Evolutionary conservation across 2,113 vertebrate genomes (phyloP).

Genomic region (Callipepla californica): DNA sequence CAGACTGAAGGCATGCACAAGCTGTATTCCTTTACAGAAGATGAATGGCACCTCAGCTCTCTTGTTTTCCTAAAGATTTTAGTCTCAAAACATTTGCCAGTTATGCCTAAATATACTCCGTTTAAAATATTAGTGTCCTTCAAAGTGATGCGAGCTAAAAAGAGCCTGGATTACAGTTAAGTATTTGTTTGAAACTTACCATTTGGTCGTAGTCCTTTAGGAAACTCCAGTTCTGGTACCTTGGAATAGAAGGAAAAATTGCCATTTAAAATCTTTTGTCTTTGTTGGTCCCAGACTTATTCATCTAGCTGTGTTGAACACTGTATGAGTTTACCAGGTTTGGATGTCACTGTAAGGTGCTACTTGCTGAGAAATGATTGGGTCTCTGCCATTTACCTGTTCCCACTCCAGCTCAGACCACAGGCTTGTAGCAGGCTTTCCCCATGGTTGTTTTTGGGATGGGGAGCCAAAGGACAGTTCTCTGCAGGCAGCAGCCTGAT

Average conservation of each 20-base stretch:
- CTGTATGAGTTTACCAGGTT: not conserved
- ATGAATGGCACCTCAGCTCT: not conserved
- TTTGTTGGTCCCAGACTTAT: not conserved
- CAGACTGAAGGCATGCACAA: fast-evolving
- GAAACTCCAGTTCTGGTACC: slow-evolving; percentile 88
- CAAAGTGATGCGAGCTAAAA: not conserved
- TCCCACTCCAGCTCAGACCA: not conserved
- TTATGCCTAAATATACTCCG: not conserved
- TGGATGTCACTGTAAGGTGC: not conserved
- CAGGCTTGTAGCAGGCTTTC: not conserved
- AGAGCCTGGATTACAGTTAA: not conserved
- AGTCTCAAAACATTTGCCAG: not conserved
- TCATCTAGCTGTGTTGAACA: not conserved
- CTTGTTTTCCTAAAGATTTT: not conserved
- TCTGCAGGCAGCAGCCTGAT: not conserved
- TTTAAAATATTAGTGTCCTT: not conserved
- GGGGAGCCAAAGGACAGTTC: not conserved
- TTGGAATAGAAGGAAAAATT: slow-evolving; percentile 61
- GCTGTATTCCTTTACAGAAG: not conserved
- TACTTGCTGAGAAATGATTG: not conserved
- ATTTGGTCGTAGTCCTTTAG: slow-evolving; percentile 82
- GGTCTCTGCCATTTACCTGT: not conserved
- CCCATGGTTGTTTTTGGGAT: not conserved
- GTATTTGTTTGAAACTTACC: slow-evolving; percentile 72
- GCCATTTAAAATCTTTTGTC: not conserved